A percentile compares a stretch with the other conserved stretches of the same genome.
phyloP scores from a whole-genome alignment of 2,888 invertebrate genomes.

The Notodonta dromedarius region DNA sequence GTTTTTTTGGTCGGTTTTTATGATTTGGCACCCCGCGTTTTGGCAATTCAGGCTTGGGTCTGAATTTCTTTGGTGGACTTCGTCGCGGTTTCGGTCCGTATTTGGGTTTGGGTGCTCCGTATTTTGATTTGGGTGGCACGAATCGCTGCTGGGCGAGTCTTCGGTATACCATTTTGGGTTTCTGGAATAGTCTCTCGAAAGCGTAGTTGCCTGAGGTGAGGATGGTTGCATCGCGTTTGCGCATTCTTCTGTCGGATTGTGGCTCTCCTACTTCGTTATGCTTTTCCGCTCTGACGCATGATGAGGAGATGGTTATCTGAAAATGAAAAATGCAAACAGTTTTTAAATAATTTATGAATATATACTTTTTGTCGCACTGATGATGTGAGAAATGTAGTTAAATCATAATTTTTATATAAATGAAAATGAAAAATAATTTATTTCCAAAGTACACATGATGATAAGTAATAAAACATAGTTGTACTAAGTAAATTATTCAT shows the following conservation, averaged over 20 bases:
- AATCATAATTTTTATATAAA: too few species aligned
- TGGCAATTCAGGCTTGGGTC: slow-evolving; percentile 10
- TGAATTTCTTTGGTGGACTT: slow-evolving; percentile 43
- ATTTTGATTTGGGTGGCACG: slow-evolving; percentile 44
- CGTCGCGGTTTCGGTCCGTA: slow-evolving; percentile 54
- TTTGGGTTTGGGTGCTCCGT: slow-evolving; percentile 45
- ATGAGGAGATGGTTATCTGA: slow-evolving; percentile 65
- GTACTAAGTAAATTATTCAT: too few species aligned
- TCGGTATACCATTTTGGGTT: slow-evolving; percentile 60
- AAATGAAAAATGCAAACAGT: slow-evolving; percentile 37
- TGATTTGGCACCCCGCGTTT: background rate
- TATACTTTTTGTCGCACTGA: slow-evolving; percentile 8
- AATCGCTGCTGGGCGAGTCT: slow-evolving; percentile 31
- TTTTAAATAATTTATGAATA: background rate
- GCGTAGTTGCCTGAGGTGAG: slow-evolving; percentile 55
- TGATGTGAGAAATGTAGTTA: too few species aligned
- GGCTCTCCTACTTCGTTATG: slow-evolving; percentile 38
- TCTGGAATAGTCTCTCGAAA: slow-evolving; percentile 48
- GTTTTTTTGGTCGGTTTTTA: slow-evolving; percentile 39
- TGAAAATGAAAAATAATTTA: too few species aligned
- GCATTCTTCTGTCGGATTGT: slow-evolving; percentile 36
- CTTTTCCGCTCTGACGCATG: slow-evolving; percentile 46
- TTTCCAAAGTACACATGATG: too few species aligned
- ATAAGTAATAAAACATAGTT: too few species aligned
- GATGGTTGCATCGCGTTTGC: slow-evolving; percentile 60